Percentiles rank a stretch among this genome's conserved stretches.
These are phyloP conservation scores for Carcharodon carcharias DNA, from an alignment of 2,797 vertebrate genomes.

Conservation along the genomic window DNA sequence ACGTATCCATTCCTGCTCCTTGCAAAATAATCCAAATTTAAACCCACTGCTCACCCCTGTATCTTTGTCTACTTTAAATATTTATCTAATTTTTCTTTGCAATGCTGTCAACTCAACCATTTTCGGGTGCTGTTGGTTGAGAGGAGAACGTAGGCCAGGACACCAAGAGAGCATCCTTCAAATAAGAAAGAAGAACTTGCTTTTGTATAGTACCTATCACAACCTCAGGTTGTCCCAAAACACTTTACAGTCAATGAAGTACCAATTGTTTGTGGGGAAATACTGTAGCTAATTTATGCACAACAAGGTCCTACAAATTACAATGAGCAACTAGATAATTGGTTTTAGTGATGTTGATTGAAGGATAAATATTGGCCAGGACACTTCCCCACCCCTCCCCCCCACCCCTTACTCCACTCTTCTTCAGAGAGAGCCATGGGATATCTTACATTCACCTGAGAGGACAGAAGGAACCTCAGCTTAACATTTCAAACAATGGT, in stretches of 20 bases:
- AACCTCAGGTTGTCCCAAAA: too few species aligned
- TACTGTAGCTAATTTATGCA: neutral
- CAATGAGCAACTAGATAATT: neutral
- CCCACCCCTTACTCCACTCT: too few species aligned
- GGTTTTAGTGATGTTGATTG: neutral
- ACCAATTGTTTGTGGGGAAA: neutral
- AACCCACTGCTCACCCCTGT: too few species aligned
- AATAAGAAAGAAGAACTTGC: neutral
- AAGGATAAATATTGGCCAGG: neutral
- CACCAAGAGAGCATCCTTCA: neutral
- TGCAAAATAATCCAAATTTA: too few species aligned
- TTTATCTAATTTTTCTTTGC: too few species aligned
- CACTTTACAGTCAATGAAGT: too few species aligned
- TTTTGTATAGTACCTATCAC: neutral
- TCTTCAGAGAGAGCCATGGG: too few species aligned
- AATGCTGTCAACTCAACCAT: too few species aligned
- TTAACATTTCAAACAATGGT: neutral
- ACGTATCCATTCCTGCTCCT: too few species aligned
- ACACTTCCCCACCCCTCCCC: neutral
- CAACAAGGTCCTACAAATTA: neutral
- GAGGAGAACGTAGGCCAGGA: too few species aligned
- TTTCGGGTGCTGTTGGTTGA: too few species aligned
- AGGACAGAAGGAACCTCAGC: neutral
- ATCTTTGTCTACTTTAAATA: too few species aligned
- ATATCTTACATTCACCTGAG: neutral